These are phyloP conservation scores for Orchesella flavescens DNA, from an alignment of 2,888 invertebrate genomes.

Conservation along the genomic window DNA sequence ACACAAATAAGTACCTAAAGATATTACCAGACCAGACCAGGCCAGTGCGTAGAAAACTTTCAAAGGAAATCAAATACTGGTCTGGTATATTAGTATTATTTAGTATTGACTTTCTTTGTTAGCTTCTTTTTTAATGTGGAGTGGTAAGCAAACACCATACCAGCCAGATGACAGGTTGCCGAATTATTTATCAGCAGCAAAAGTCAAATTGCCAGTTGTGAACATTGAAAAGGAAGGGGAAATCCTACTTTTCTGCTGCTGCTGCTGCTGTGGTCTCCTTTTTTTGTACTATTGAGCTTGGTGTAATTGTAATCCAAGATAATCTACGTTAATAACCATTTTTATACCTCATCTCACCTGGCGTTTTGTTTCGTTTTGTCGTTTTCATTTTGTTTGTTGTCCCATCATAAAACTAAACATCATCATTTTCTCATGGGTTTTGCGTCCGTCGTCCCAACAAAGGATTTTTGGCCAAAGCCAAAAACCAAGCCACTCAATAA, in stretches of 20 bases:
- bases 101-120: too few species aligned
- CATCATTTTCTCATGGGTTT: conserved; percentile 1
- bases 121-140: not conserved
- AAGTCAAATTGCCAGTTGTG: too few species aligned
- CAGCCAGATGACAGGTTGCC: conserved; percentile 22
- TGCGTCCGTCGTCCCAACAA: not conserved
- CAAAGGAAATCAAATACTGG: conserved; percentile 15
- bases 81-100: too few species aligned
- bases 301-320: not conserved
- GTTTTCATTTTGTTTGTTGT: not conserved
- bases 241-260: not conserved
- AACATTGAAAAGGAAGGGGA: too few species aligned
- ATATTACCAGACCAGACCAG: too few species aligned
- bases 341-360: conserved; percentile 1
- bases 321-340: not conserved
- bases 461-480: conserved; percentile 18
- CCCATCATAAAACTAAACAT: not conserved
- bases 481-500: too few species aligned
- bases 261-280: not conserved
- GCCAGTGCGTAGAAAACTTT: conserved; percentile 12
- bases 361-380: not conserved
- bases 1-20: too few species aligned
- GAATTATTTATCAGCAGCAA: not conserved
- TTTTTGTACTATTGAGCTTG: not conserved
- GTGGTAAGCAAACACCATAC: not conserved